These are phyloP conservation scores for Lucilia cuprina DNA, from an alignment of 1,140 invertebrate species.

Conservation along the genomic window DNA sequence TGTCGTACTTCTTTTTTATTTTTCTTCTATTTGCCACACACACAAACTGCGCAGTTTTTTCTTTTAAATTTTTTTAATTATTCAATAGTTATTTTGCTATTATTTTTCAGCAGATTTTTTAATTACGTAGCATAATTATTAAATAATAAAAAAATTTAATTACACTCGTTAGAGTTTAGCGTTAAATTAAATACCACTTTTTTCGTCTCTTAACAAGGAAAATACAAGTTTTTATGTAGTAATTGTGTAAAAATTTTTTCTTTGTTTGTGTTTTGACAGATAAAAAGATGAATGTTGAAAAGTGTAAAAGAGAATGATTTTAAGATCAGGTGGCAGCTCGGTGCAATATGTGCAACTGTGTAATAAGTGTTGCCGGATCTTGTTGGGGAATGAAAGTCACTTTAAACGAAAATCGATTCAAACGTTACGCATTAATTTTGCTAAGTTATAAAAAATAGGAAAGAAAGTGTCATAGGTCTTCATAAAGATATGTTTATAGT, in stretches of 20 bases:
- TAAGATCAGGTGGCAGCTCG: neutral
- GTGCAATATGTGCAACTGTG: neutral
- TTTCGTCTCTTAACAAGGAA: constrained; percentile 3
- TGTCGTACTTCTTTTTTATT: neutral
- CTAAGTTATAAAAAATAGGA: too few relatives aligned
- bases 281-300: neutral
- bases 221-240: constrained; percentile 28
- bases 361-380: neutral
- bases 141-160: neutral
- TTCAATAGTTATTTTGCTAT: neutral
- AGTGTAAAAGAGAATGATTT: neutral
- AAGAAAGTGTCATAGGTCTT: too few relatives aligned
- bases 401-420: too few relatives aligned
- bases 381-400: too few relatives aligned
- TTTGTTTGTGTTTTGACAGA: constrained; percentile 24
- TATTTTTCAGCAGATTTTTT: neutral
- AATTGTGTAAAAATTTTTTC: constrained; percentile 31
- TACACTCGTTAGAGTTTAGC: neutral
- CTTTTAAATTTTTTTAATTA: neutral
- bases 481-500: too few relatives aligned
- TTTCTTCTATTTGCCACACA: constrained; percentile 7
- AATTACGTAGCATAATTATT: neutral
- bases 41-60: constrained; percentile 28
- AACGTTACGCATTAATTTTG: too few relatives aligned
- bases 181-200: constrained; percentile 23